Evolutionary conservation across 2,888 invertebrate species (phyloP), one percentile per base, ranked within the genome.

Genomic region (Brachyptera risi): DNA sequence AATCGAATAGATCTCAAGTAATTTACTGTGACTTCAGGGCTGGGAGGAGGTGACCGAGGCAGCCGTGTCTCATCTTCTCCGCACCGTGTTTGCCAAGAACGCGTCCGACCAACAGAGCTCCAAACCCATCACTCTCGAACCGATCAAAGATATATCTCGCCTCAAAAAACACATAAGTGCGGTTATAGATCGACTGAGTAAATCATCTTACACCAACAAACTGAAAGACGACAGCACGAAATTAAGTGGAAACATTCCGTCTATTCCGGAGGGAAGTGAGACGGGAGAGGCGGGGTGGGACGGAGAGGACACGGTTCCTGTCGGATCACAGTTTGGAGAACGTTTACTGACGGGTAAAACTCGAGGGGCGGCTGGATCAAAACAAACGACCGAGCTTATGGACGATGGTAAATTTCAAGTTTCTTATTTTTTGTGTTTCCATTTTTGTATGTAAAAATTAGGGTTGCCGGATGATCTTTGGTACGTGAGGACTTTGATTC

Each of bases 41-140:
- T 91, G 91, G 90, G 90, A 91, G 72, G 91, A 91, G 73, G 79
- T 84, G 2, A 82, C 85, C 1, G 85, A 88, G 67, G 83, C 84
- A 62, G 80, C 83, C 0, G 73, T 89, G 44, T 80, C 83, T 13
- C 84, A 84, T 69, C 75, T 90, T 38, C 72, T 88, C 26, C 80
- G 85, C 64, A 85, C 84, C 13, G 72, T 78, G 5, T 76, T 85
- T 23, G 81, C 84, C 49, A 87, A 85, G 72, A 79, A 82, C 0
- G 82, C 84, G 61, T 86, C 86, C 68, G 84, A 84, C 68, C 81
- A 79, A 68, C 77, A 83, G 67, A 80, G 82, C 66, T 72, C 82
- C 27, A 78, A 82, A 1, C 77, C 81, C 1, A 58, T 62, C n/a
- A 56, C 62, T 19, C 11, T 63, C 24, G 62, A 57, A 7, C 51